phyloP scores from a whole-genome alignment of 1,140 invertebrate species.

The Brachionus sp. region DNA sequence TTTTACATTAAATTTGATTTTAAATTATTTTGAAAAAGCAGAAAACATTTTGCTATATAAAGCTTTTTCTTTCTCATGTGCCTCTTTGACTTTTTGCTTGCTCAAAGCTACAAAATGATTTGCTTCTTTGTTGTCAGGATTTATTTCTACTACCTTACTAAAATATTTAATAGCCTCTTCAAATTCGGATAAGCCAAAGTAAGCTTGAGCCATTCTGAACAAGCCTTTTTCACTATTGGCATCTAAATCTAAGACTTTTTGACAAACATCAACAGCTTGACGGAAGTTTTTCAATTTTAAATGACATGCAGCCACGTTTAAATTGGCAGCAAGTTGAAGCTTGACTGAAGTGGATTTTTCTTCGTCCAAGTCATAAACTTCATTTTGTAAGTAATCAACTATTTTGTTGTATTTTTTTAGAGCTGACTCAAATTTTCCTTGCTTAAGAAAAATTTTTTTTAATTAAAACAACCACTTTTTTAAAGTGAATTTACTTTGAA shows the following conservation, averaged over 20 bases:
- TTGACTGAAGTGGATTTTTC: not conserved
- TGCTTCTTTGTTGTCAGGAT: constrained; percentile 79
- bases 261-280: constrained; percentile 66
- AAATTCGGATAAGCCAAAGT: constrained; percentile 71
- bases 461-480: not conserved
- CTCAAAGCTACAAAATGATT: not conserved
- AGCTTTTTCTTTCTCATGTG: constrained; percentile 38
- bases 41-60: constrained; percentile 44
- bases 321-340: constrained; percentile 26
- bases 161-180: constrained; percentile 77
- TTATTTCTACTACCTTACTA: constrained; percentile 67
- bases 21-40: not conserved
- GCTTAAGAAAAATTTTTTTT: not conserved
- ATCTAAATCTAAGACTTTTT: constrained; percentile 72
- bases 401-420: constrained; percentile 40
- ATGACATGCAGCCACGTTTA: constrained; percentile 79
- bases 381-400: constrained; percentile 8
- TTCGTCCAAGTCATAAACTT: constrained; percentile 5
- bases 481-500: not conserved
- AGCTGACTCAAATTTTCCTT: constrained; percentile 30
- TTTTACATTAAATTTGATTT: not conserved
- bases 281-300: constrained; percentile 74
- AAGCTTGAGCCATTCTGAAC: constrained; percentile 79
- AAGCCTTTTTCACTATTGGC: constrained; percentile 79
- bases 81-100: constrained; percentile 34